These are phyloP conservation scores for Emydura subglobosa DNA, from an alignment of 2,113 vertebrate genomes.

Conservation along the genomic window DNA sequence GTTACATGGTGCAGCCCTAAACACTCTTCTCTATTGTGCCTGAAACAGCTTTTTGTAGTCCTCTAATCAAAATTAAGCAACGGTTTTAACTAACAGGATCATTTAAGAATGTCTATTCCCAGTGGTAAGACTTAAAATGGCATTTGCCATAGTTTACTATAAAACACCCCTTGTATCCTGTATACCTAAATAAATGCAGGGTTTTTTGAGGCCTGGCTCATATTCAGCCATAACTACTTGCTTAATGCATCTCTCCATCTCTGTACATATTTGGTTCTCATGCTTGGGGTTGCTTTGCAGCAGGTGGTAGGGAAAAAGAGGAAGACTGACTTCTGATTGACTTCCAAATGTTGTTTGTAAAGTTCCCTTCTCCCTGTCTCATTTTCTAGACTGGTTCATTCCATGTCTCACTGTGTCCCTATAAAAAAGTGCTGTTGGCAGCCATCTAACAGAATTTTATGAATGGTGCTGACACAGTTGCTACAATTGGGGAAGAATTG, in stretches of 20 bases:
- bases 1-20: background rate
- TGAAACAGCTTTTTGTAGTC: accelerated
- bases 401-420: background rate
- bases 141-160: accelerated
- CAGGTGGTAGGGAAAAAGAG: background rate
- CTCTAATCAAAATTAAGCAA: accelerated
- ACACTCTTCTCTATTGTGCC: background rate
- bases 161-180: accelerated
- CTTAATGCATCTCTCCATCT: accelerated
- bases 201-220: background rate
- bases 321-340: background rate
- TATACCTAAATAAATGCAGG: too few species aligned
- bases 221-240: accelerated
- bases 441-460: background rate
- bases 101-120: background rate
- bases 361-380: background rate
- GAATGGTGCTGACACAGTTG: background rate
- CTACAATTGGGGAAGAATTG: background rate
- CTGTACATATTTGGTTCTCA: background rate
- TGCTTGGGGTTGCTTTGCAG: background rate
- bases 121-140: background rate
- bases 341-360: background rate
- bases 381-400: accelerated
- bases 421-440: background rate
- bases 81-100: background rate